Conservation (phyloP, 1,140 invertebrate species). For the Globodera rostochiensis region DNA sequence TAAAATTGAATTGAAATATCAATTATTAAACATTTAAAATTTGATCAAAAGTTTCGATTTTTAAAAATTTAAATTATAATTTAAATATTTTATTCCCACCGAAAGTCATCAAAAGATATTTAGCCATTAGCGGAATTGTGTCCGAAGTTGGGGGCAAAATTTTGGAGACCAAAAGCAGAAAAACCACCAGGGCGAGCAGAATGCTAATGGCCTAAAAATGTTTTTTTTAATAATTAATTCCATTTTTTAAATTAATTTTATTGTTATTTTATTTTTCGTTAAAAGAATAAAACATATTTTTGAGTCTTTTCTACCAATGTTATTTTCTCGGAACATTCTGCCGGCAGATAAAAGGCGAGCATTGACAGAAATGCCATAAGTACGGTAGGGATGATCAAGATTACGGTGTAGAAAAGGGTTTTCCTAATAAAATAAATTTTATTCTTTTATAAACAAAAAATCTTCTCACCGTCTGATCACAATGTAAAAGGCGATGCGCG, state of each 20-base stretch:
- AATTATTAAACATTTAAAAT: too few relatives aligned
- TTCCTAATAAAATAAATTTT: conserved; percentile 70
- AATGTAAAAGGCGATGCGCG: conserved; percentile 63
- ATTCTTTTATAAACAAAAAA: too few relatives aligned
- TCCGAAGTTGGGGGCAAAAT: conserved; percentile 94
- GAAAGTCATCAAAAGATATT: conserved; percentile 97
- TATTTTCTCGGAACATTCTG: conserved; percentile 78
- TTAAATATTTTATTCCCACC: conserved; percentile 62
- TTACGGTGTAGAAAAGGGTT: conserved; percentile 95
- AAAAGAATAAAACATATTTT: too few relatives aligned
- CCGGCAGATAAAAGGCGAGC: conserved; percentile 93
- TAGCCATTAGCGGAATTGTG: conserved; percentile 91
- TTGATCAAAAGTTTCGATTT: too few relatives aligned
- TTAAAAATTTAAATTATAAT: too few relatives aligned
- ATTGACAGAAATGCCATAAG: conserved; percentile 72
- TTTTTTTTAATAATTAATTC: too few relatives aligned
- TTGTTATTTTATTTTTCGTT: too few relatives aligned
- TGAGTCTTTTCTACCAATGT: conserved; percentile 71
- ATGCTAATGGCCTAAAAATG: conserved; percentile 82
- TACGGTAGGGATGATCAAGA: conserved; percentile 96
- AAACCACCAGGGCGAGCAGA: conserved; percentile 96
- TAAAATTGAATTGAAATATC: too few relatives aligned
- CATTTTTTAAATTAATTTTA: too few relatives aligned
- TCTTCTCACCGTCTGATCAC: conserved; percentile 66
- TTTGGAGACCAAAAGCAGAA: conserved; percentile 93